Evolutionary conservation across 1,140 invertebrate species (phyloP), one percentile per base, ranked within the genome.

Genomic region (Diachasma alloeum): DNA sequence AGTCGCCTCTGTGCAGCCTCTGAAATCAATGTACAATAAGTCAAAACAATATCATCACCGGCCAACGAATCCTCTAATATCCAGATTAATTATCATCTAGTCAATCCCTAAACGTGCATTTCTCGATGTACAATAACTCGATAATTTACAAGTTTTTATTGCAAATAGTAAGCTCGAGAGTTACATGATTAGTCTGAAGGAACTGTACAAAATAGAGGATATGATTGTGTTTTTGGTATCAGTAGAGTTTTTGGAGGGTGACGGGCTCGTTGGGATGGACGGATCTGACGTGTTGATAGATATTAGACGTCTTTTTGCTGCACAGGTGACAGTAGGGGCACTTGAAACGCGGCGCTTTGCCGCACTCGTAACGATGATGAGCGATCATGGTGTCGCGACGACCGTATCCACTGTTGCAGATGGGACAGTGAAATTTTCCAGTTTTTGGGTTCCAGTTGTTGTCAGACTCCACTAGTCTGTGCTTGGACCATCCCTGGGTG

Each of bases 311-410:
- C 75, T 89, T 89, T 80, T 89, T 90, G 74, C 86, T 87, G 81
- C 83, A 83, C 24, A 86, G 80, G 0, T 83, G 66, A 80, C 91
- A 92, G 77, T 90, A 87, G 22, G 90, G 91, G 80, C 92, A 93
- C 78, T 91, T 90, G 83, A 91, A 92, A 26, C 91, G 84, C 4
- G 92, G 92, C 66, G 92, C 91, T 78, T 92, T 90, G 11, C 92
- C 92, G 76, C 92, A 93, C 81, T 93, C 92, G 87, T 90, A 91
- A 19, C 88, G 84, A 69, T 85, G 88, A 76, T 91, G 90, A 66
- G 83, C 83, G 76, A 88, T 56, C 88, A 90, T 90, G 1, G 87
- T 89, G 75, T 89, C 87, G 1, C 86, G 77, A 53, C 88, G 86
- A 26, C 86, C 82, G 77, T 89, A 90, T 31, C 87, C 88, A 72